Evolutionary conservation across 2,888 invertebrate species (phyloP).

Genomic region (Drosophila colorata): DNA sequence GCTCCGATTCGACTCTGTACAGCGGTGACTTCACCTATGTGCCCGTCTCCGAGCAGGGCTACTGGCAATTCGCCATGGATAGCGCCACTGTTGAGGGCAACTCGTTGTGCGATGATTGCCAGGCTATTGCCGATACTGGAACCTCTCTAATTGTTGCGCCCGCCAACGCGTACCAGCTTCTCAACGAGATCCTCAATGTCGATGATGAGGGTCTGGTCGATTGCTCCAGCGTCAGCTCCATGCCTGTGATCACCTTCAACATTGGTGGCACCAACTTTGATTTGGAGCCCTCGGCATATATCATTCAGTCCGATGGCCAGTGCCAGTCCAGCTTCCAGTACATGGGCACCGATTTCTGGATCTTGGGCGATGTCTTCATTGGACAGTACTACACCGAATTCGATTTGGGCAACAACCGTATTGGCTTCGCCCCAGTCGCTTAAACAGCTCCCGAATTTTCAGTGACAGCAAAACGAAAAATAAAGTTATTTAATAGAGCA

Average conservation of each 20-base stretch:
- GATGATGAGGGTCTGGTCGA: constrained; percentile 87
- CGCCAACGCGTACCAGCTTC: constrained; percentile 17
- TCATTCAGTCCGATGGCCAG: constrained; percentile 87
- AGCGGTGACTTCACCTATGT: constrained; percentile 88
- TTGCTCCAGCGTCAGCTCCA: constrained; percentile 90
- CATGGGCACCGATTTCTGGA: constrained; percentile 93
- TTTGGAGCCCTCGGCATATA: constrained; percentile 92
- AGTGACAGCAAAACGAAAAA: constrained; percentile 5
- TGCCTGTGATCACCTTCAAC: constrained; percentile 92
- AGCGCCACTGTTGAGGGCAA: constrained; percentile 86
- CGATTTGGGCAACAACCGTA: constrained; percentile 92
- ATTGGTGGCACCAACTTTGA: constrained; percentile 91
- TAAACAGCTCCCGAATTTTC: constrained; percentile 14
- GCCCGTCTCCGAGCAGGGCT: constrained; percentile 92
- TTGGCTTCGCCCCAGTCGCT: constrained; percentile 92
- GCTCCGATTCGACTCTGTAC: constrained; percentile 96
- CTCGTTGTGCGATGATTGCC: constrained; percentile 86
- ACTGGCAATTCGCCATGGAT: constrained; percentile 98
- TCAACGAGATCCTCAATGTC: constrained; percentile 30
- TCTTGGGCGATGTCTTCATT: constrained; percentile 98
- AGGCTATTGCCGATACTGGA: constrained; percentile 96
- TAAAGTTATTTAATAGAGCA: constrained; percentile 25
- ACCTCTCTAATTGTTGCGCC: constrained; percentile 95
- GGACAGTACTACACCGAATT: constrained; percentile 97
- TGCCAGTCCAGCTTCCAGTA: constrained; percentile 96